These are phyloP conservation scores for Eulemur rubriventer DNA, from an alignment of 2,797 vertebrate species.

Conservation along the genomic window DNA sequence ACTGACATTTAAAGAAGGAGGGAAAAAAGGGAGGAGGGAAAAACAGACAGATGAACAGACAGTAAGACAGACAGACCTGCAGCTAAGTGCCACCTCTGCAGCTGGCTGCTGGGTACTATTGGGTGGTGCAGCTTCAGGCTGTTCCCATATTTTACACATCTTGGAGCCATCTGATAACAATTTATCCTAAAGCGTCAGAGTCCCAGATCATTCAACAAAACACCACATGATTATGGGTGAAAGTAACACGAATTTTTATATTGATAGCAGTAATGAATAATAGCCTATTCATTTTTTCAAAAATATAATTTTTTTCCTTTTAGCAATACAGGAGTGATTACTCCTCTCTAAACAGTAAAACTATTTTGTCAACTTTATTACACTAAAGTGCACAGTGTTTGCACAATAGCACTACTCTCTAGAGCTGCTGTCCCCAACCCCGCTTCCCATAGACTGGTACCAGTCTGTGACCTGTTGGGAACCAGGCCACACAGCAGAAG, in stretches of 20 bases:
- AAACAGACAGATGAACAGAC: not conserved
- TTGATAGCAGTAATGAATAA: not conserved
- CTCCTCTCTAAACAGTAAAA: not conserved
- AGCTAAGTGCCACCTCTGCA: no score
- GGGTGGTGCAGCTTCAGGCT: fast-evolving
- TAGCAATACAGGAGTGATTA: not conserved
- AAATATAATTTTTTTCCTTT: not conserved
- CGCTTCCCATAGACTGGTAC: no score
- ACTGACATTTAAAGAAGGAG: not conserved
- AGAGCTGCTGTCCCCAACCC: not conserved
- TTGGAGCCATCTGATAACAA: not conserved
- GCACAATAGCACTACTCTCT: not conserved
- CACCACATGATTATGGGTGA: not conserved
- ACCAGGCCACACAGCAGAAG: no score
- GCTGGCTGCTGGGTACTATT: fast-evolving
- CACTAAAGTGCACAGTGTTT: not conserved
- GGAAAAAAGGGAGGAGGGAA: not conserved
- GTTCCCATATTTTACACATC: fast-evolving
- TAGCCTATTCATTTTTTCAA: not conserved
- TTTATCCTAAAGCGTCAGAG: not conserved
- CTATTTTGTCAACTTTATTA: not conserved
- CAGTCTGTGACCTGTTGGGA: no score
- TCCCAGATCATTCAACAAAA: not conserved
- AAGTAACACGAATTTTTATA: not conserved
- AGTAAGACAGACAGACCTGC: not conserved